Base-by-base conservation (phyloP, 2,888 invertebrate genomes). In the Thera britannica region DNA sequence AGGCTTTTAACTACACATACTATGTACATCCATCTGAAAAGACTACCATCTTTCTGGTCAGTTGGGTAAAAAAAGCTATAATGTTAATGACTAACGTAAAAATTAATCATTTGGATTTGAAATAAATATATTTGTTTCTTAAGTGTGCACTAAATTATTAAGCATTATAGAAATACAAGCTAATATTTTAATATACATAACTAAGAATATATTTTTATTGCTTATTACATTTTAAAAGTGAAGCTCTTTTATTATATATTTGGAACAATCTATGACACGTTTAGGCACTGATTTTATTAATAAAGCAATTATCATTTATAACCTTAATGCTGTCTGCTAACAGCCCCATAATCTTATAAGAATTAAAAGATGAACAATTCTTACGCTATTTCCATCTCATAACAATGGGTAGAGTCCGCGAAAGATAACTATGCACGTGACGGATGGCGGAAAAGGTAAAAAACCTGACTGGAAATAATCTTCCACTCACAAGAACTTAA, bases 211-310 rank as follows among this genome's bases (percentile, higher is more conserved):
- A 62, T 62, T 36, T 55, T 35, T 46, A n/a, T 56, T 55, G 34
- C 8, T 35, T 12, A 9, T 48, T 55, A 48, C n/a, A 48, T 62
- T 55, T 54, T 54, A 41, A 41, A 48, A 12, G 12, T n/a, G 23
- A 57, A 51, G 58, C 51, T 51, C 51, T 52, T 23, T 58, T 57
- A 56, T 51, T 60, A 44, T 44, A 55, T 62, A 41, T 62, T 55
- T 62, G 44, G 62, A 55, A 41, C 55, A 54, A 62, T 62, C 48
- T 62, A 62, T 48, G 55, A 36, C 55, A 55, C 54, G 12, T 48
- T 61, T 62, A 62, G 62, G 62, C 62, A 62, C 62, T 36, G 55
- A 55, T 36, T 62, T 55, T 57, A 57, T 57, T 46, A 57, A 12
- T 6, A 57, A 57, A 57, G 57, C 57, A 57, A 23, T 23, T n/a